Evolutionary conservation across 2,888 invertebrate genomes (phyloP), one percentile per base, ranked within the genome.

Genomic region (Drosophila mercatorum): DNA sequence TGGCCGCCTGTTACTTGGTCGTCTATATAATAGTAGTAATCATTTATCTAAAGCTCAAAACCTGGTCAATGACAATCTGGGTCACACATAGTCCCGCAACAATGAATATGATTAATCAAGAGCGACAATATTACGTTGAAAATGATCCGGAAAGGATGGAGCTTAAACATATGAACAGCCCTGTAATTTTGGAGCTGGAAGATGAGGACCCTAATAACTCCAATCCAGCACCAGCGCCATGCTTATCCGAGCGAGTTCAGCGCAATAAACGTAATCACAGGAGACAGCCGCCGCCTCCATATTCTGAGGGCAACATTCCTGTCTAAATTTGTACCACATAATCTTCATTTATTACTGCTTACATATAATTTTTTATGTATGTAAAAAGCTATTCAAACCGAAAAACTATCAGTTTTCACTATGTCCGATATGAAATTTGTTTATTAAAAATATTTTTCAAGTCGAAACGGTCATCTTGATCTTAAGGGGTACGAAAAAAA

Each of bases 11-110:
- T 0, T 76, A 73, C 43, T 2, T 76, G 40, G 4, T 73, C 0
- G 62, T 65, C 8, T 68, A 72, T 43, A 11, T 76, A 11, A n/a
- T 65, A 34, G n/a, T 60, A 1, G 61, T 72, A 6, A 1, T 52
- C 2, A 7, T 47, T 2, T 76, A 63, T 43, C 8, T 65, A 12
- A 8, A 28, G 5, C 6, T 62, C 2, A 43, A 22, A 7, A 40
- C 0, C 8, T 41, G 36, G 17, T 34, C 34, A 0, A 58, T 56
- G 61, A 26, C 8, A 47, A 5, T 17, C 0, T 72, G 60, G 61
- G 14, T 26, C n/a, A 17, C 17, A 0, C 5, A 34, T 4, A 57
- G 60, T 1, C 12, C 36, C 0, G 5, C 14, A 8, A 60, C 7
- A 8, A 1, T 63, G 7, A 43, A 62, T 17, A 56, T 49, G 59